A percentile compares a stretch with the other conserved stretches of the same genome.
Evolutionary conservation across 1,140 invertebrate genomes (phyloP).

Genomic region (Lucilia cuprina): DNA sequence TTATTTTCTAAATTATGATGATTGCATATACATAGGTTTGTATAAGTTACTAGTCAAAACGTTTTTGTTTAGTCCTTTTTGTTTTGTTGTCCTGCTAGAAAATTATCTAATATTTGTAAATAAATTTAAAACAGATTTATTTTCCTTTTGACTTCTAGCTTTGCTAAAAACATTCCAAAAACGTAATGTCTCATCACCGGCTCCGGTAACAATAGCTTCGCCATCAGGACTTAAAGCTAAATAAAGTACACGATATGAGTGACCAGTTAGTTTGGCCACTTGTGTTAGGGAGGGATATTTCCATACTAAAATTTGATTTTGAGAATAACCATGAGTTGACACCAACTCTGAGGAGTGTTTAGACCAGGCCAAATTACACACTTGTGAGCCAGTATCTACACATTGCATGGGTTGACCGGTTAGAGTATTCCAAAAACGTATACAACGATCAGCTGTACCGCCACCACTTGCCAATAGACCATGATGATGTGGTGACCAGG

Average conservation of each 20-base stretch:
- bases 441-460: conserved; percentile 97
- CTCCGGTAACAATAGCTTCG: conserved; percentile 98
- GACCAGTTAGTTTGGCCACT: conserved; percentile 97
- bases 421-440: conserved; percentile 98
- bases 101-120: conserved; percentile 72
- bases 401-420: conserved; percentile 99
- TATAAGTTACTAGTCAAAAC: background rate
- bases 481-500: conserved; percentile 99
- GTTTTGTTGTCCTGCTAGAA: background rate
- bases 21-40: background rate
- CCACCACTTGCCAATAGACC: conserved; percentile 96
- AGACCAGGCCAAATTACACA: conserved; percentile 99
- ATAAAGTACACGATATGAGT: conserved; percentile 96
- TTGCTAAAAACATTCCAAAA: conserved; percentile 99
- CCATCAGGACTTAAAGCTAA: conserved; percentile 98
- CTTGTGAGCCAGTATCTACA: conserved; percentile 97
- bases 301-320: conserved; percentile 99
- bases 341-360: conserved; percentile 98
- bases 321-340: conserved; percentile 99
- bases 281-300: conserved; percentile 95
- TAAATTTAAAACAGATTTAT: conserved; percentile 95
- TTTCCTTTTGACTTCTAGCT: conserved; percentile 93
- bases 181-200: conserved; percentile 97
- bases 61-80: background rate
- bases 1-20: background rate